These are phyloP conservation scores for Deilephila porcellus DNA, from an alignment of 2,888 invertebrate species.

Conservation along the genomic window DNA sequence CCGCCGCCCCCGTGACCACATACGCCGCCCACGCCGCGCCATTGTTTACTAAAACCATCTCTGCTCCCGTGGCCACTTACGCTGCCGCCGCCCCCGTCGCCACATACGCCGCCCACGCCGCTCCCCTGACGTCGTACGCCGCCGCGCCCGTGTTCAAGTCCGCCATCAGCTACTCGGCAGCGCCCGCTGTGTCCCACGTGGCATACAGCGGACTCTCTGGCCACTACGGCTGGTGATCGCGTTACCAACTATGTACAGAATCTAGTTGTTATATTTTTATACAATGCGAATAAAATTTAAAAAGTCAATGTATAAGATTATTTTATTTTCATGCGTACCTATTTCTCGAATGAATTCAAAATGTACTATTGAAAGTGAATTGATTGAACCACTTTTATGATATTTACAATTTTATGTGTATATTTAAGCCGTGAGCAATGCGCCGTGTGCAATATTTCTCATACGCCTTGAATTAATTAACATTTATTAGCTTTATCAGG, in stretches of 20 bases:
- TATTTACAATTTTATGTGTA: conserved; percentile 17
- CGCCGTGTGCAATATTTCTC: conserved; percentile 23
- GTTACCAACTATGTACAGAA: conserved; percentile 58
- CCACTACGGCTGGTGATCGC: conserved; percentile 86
- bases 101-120: conserved; percentile 51
- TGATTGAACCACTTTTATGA: background rate
- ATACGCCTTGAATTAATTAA: conserved; percentile 20
- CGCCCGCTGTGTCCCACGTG: conserved; percentile 86
- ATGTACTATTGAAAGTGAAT: conserved; percentile 9
- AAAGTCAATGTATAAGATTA: conserved; percentile 20
- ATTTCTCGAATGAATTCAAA: conserved; percentile 7
- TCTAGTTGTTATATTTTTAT: conserved; percentile 71
- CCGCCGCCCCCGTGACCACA: conserved; percentile 60
- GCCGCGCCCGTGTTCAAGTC: conserved; percentile 66
- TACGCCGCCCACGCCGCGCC: conserved; percentile 49
- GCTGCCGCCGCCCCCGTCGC: conserved; percentile 54
- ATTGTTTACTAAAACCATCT: conserved; percentile 56
- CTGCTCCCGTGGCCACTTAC: conserved; percentile 63
- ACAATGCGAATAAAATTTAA: conserved; percentile 68
- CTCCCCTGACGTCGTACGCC: conserved; percentile 52
- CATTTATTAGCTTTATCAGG: conserved; percentile 21
- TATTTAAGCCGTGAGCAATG: conserved; percentile 16
- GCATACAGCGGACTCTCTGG: conserved; percentile 87
- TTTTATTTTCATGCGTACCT: conserved; percentile 1
- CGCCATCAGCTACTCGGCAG: conserved; percentile 83